Base-by-base conservation (phyloP, 2,888 invertebrate species). In the Yponomeuta cagnagella region DNA sequence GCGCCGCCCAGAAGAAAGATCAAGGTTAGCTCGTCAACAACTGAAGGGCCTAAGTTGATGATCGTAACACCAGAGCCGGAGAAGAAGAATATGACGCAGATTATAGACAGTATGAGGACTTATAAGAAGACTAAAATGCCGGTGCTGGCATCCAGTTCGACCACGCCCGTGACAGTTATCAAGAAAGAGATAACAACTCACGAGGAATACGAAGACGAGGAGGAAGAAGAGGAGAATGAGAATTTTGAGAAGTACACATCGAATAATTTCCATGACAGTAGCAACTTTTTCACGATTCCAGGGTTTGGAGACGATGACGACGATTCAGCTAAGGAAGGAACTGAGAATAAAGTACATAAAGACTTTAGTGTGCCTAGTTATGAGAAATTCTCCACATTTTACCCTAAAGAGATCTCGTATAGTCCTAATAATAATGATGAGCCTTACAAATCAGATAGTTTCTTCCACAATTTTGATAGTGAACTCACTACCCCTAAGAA, bases 401-500 rank as follows among this genome's bases (percentile, higher is more conserved):
- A 88, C 71, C 85, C 90, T 70, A 83, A 82, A 75, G 81, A 82
- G 70, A 75, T 82, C 6, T 65, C 65, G 37, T 87, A 82, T 72
- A 77, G 76, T 10, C 79, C 82, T 48, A 83, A 82, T 74, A 83
- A 86, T 48, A 78, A 85, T 63, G 77, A 80, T 43, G 83, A 86
- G 58, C 77, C 84, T 23, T 90, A 83, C 73, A 89, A 88, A 79
- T 81, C 86, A 23, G 82, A 85, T 64, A 86, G 81, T 74, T 90
- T 84, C 75, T 89, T 89, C 64, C 33, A 63, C 64, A 83, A 89
- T 73, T 90, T 89, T 72, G 83, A 85, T 71, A 79, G 79, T 52
- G 90, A 90, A 71, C 77, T 93, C 63, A 94, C 94, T 10, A 94
- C 94, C n/a, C 93, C 93, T 15, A 89, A 86, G 78, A 88, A 92